Evolutionary conservation across 2,113 vertebrate species (phyloP).

Genomic region (Natator depressus): DNA sequence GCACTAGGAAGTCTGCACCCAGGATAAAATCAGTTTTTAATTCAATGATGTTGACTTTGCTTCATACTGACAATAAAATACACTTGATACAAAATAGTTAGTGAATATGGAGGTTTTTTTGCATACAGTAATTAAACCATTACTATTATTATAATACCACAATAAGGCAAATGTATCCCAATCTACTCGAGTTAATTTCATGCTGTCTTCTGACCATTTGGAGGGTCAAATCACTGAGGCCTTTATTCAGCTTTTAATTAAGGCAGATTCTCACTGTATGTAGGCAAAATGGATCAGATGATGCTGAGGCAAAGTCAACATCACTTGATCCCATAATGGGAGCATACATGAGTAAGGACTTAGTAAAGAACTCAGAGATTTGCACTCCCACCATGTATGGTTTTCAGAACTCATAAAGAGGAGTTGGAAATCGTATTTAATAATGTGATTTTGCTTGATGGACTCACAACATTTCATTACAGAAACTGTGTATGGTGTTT

Average conservation of each 20-base stretch:
- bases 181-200: neutral
- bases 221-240: neutral
- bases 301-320: conserved; percentile 11
- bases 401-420: conserved; percentile 29
- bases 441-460: conserved; percentile 31
- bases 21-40: conserved; percentile 75
- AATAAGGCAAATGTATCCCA: neutral
- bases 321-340: neutral
- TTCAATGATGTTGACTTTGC: conserved; percentile 79
- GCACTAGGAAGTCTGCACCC: conserved; percentile 64
- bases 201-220: neutral
- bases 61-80: conserved; percentile 87
- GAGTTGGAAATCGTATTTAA: neutral
- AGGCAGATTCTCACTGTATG: neutral
- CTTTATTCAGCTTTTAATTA: neutral
- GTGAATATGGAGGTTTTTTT: conserved; percentile 42
- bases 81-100: conserved; percentile 75
- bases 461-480: conserved; percentile 8
- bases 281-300: neutral
- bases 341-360: neutral
- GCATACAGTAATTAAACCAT: neutral
- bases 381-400: neutral
- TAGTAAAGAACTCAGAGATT: neutral
- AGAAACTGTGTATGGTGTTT: conserved; percentile 27
- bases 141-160: neutral